Base-by-base conservation (phyloP, 2,888 invertebrate genomes). In the Sinodicranocentrus sp. region DNA sequence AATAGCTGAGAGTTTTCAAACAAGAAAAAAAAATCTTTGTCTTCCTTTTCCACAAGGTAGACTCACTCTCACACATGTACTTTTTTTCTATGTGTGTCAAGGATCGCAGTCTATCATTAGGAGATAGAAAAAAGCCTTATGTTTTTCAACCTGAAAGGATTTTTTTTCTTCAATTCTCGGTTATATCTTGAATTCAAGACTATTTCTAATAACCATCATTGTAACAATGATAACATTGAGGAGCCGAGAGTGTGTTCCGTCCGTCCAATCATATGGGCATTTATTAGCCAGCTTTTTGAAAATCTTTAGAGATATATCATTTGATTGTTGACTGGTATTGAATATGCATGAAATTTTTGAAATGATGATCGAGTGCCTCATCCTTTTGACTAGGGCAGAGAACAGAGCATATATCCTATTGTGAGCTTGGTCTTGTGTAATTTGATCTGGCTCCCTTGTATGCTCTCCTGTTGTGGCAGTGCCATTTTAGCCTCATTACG, bases 401-500 rank as follows among this genome's bases (percentile, higher is more conserved):
- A 21, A 54, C 13, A 13, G 8, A 43, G 6, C 43, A 13, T 43
- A 52, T 15, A 3, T 15, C n/a, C 15, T 17, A 17, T 17, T 52
- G 19, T 52, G n/a, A 17, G 13, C 25, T 59, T 17, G 54, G 19
- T 54, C 54, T 73, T 75, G 26, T 75, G 73, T 75, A 75, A 75
- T 44, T 63, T 75, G 63, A 75, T 61, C 61, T 61, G 73, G 63
- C 26, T 44, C 73, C 63, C 63, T 63, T 63, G 19, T 19, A 33
- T 72, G 15, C 33, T 43, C 33, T 33, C 10, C 33, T 3, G 10
- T 3, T 25, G 25, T 10, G 21, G 26, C 75, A 61, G 63, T 75
- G 75, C 75, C 65, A 75, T 63, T 75, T 75, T 65, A 65, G 75
- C 75, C 75, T 75, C 75, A 75, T 65, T 65, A 75, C 61, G 65